Evolutionary conservation across 2,888 invertebrate genomes (phyloP), one percentile per base, ranked within the genome.

Genomic region (Temnothorax rugatulus): DNA sequence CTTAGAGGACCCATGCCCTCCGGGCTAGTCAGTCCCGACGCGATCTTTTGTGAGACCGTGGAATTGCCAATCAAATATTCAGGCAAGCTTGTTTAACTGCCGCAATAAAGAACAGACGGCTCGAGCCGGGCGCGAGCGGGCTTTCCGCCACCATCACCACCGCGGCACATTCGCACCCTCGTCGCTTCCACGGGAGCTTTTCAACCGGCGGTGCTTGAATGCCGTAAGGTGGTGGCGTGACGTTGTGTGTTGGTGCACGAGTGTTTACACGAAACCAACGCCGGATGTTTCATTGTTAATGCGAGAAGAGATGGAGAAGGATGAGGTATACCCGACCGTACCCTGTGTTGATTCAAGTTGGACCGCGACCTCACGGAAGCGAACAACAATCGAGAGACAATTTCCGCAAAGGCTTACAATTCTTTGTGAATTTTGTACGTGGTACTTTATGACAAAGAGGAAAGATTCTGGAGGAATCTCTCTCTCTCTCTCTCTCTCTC

Each of bases 1-100:
- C 79, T 81, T 79, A 73, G 71, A 81, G 79, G 64, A 61, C 50
- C 38, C 25, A 38, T 74, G 64, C 76, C 75, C 74, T 69, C 38
- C 29, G 71, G 59, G 74, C 64, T 54, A 84, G 89, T 84, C 84
- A 77, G 83, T 84, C 83, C 74, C 79, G 63, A 79, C 85, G 74
- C 73, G 82, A 89, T 86, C 90, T 89, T 92, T 92, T 92, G 90
- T 90, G 86, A 82, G 87, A 86, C 79, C 89, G 83, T 86, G 93
- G 90, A 92, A 92, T 92, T 92, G 92, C 91, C 91, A 91, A 92
- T 92, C 90, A 92, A 92, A 92, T 93, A 92, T 93, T 93, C 92
- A 92, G 59, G 85, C 88, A 68, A 84, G 91, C 82, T 90, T 91
- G 91, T 90, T 90, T 89, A 91, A 88, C 89, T 82, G 86, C 86